phyloP scores from a whole-genome alignment of 2,113 vertebrate species.

The Lutjanus erythropterus region DNA sequence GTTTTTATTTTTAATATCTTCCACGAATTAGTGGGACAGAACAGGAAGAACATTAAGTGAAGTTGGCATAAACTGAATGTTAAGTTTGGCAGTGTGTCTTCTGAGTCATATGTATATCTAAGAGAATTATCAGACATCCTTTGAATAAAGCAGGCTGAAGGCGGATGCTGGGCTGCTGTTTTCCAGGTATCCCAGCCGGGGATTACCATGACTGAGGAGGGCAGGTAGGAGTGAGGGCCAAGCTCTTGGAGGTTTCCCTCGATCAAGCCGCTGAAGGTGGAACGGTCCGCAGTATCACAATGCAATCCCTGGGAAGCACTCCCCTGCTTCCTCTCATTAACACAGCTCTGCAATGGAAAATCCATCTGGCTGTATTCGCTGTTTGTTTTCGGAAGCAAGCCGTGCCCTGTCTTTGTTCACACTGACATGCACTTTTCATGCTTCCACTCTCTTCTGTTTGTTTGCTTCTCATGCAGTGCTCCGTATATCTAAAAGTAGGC shows the following conservation, averaged over 20 bases:
- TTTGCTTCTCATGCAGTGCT: conserved; percentile 50
- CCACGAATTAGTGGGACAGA: conserved; percentile 66
- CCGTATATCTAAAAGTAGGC: conserved; percentile 28
- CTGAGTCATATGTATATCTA: conserved; percentile 61
- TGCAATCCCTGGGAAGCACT: conserved; percentile 84
- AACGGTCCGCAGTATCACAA: conserved; percentile 74
- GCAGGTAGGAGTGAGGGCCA: conserved; percentile 61
- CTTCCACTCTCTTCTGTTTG: conserved; percentile 60
- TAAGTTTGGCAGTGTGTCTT: conserved; percentile 66
- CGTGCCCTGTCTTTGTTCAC: conserved; percentile 80
- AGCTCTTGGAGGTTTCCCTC: conserved; percentile 74
- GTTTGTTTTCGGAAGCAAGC: conserved; percentile 83
- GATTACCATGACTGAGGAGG: conserved; percentile 64
- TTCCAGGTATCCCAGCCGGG: conserved; percentile 72
- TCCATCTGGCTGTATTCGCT: conserved; percentile 78
- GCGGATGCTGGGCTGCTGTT: conserved; percentile 57
- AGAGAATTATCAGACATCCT: conserved; percentile 75
- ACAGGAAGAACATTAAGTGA: conserved; percentile 71
- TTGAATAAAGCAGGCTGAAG: conserved; percentile 31
- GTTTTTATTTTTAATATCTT: conserved; percentile 67
- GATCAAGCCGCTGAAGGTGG: conserved; percentile 64
- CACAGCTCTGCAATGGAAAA: conserved; percentile 80
- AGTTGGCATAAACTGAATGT: conserved; percentile 67
- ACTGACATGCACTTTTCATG: conserved; percentile 71
- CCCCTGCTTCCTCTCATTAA: conserved; percentile 85